Evolutionary conservation across 2,797 vertebrate species (phyloP).

Genomic region (Hydrophis major): DNA sequence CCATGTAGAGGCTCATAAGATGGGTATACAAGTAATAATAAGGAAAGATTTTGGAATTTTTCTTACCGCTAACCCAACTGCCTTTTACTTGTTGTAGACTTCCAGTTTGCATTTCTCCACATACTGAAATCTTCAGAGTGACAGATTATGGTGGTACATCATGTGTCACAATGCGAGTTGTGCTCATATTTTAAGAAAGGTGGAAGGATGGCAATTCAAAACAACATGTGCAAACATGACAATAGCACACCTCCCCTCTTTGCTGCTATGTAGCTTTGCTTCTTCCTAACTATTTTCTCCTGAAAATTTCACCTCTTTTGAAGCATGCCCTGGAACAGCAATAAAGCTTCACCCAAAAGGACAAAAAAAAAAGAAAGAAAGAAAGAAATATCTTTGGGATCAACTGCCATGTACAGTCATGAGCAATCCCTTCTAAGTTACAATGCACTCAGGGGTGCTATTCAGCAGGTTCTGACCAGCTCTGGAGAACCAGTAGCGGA

Average conservation of each 20-base stretch:
- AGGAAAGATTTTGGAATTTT: background rate
- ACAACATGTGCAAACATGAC: too few relatives aligned
- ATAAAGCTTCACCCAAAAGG: background rate
- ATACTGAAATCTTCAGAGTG: background rate
- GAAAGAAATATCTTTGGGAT: background rate
- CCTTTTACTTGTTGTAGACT: background rate
- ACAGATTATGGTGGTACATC: background rate
- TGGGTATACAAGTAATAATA: background rate
- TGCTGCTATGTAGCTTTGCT: background rate
- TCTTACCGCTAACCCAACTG: background rate
- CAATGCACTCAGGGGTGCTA: background rate
- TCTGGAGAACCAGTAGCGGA: too few relatives aligned
- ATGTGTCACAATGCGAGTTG: background rate
- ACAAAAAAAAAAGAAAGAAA: too few relatives aligned
- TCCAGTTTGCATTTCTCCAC: background rate
- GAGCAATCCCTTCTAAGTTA: background rate
- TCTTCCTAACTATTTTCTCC: background rate
- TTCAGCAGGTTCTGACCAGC: too few relatives aligned
- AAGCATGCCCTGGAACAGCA: background rate
- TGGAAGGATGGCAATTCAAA: background rate
- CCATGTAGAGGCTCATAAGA: background rate
- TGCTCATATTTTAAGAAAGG: background rate
- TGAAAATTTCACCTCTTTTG: background rate
- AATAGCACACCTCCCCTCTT: background rate
- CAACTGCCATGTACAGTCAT: background rate